phyloP scores from a whole-genome alignment of 2,888 invertebrate genomes.

The Eurytoma adleriae region DNA sequence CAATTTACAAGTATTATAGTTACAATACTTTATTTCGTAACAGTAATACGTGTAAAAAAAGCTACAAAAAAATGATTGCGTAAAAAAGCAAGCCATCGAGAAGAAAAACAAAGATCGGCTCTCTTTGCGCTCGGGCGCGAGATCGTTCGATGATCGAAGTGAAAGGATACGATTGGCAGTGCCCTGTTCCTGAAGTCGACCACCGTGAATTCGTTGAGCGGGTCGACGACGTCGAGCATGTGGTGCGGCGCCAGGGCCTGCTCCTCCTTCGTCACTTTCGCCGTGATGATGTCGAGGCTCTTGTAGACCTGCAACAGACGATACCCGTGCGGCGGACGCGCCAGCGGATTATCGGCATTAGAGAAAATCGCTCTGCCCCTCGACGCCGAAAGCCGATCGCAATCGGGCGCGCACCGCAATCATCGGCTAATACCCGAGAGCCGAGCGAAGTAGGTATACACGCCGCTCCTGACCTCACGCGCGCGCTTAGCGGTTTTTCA shows the following conservation, averaged over 20 bases:
- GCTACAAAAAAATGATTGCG: background rate
- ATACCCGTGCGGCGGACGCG: background rate
- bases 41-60: background rate
- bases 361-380: background rate
- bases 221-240: slow-evolving; percentile 90
- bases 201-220: slow-evolving; percentile 88
- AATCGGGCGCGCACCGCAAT: background rate
- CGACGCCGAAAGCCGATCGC: background rate
- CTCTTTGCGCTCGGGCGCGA: background rate
- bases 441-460: background rate
- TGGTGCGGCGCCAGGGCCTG: slow-evolving; percentile 88
- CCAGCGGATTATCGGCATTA: background rate
- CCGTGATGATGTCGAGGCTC: slow-evolving; percentile 94
- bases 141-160: background rate
- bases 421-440: background rate
- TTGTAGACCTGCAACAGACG: slow-evolving; percentile 87
- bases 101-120: background rate
- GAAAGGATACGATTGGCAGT: slow-evolving; percentile 89
- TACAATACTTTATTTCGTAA: background rate
- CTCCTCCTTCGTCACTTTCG: slow-evolving; percentile 92
- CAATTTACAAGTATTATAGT: background rate
- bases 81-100: too few relatives aligned
- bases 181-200: slow-evolving; percentile 89
- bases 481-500: background rate
- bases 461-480: background rate